phyloP scores from a whole-genome alignment of 1,140 invertebrate genomes.

The Drosophila sturtevanti region DNA sequence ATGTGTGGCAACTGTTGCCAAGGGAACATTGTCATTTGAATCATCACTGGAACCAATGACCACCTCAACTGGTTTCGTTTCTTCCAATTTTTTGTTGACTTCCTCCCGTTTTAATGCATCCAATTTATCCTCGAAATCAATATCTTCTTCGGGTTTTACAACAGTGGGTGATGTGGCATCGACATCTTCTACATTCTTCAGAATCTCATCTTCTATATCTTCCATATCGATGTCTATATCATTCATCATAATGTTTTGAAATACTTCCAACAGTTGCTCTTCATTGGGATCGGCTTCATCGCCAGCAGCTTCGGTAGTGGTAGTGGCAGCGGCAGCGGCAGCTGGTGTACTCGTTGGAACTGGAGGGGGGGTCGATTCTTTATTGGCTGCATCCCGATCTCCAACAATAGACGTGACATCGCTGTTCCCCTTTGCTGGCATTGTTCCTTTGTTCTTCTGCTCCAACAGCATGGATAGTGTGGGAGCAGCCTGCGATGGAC shows the following conservation, averaged over 20 bases:
- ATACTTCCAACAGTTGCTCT: constrained; percentile 71
- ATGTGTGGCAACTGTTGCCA: constrained; percentile 63
- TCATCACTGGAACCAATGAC: constrained; percentile 74
- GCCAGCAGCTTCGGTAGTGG: constrained; percentile 16
- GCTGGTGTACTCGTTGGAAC: constrained; percentile 16
- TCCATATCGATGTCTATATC: constrained; percentile 76
- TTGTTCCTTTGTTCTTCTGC: constrained; percentile 84
- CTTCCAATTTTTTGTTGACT: constrained; percentile 15
- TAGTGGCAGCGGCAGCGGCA: constrained; percentile 33
- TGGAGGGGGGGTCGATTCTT: constrained; percentile 26
- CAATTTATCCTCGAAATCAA: constrained; percentile 63
- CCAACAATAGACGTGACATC: neutral
- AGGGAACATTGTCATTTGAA: constrained; percentile 69
- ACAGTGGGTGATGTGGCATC: constrained; percentile 28
- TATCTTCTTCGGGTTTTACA: constrained; percentile 36
- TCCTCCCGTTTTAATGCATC: constrained; percentile 57
- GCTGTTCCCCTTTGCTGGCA: constrained; percentile 77
- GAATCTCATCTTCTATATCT: constrained; percentile 74
- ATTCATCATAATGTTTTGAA: constrained; percentile 78
- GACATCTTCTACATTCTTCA: constrained; percentile 62
- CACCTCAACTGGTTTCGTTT: constrained; percentile 48
- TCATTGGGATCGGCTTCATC: constrained; percentile 66
- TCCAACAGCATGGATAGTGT: constrained; percentile 88
- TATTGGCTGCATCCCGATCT: constrained; percentile 4
- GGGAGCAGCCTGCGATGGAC: constrained; percentile 86